Evolutionary conservation across 1,140 invertebrate genomes (phyloP), one percentile per base, ranked within the genome.

Genomic region (Procambarus clarkii): DNA sequence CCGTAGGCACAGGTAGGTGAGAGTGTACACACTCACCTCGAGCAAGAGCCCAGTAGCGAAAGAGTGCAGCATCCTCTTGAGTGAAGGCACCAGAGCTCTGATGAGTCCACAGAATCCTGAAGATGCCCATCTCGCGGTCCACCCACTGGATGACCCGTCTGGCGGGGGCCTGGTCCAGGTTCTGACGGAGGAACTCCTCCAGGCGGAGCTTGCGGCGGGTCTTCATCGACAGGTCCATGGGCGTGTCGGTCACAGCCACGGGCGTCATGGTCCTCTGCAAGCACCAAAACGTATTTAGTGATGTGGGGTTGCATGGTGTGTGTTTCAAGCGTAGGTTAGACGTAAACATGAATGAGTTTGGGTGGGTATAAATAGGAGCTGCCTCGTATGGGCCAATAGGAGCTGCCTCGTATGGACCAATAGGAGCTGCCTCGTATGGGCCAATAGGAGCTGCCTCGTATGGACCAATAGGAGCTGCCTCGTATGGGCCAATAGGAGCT

Each of bases 51-150:
- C 92, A 92, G 88, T 92, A 92, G 54, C 92, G 76, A 48, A 92
- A 92, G 79, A 92, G 92, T 2, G 88, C 92, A 0, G 92, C 92
- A 71, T 92, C 92, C 18, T 92, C 76, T n/a, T 92, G 92, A 18
- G 88, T 90, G 84, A 92, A 92, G 50, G 92, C 83, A 2, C 92
- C 92, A 7, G 88, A 91, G 84, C 92, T 92, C 88, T 92, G 92
- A 50, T 92, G 92, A 0, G 92, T 92, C 92, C 92, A 92, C 15
- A 92, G 88, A 0, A 92, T 91, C 92, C 88, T 86, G 85, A 92
- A 92, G 48, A 91, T 45, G 8, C 92, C 92, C 9, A 71, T 46
- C 8, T 74, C 88, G 21, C 92, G 50, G 84, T 92, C 78, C 50
- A 92, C 92, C 92, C 92, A 92, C 83, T 92, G 79, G 58, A 92